phyloP scores from a whole-genome alignment of 2,797 vertebrate species.

The Triplophysa yarkandensis region DNA sequence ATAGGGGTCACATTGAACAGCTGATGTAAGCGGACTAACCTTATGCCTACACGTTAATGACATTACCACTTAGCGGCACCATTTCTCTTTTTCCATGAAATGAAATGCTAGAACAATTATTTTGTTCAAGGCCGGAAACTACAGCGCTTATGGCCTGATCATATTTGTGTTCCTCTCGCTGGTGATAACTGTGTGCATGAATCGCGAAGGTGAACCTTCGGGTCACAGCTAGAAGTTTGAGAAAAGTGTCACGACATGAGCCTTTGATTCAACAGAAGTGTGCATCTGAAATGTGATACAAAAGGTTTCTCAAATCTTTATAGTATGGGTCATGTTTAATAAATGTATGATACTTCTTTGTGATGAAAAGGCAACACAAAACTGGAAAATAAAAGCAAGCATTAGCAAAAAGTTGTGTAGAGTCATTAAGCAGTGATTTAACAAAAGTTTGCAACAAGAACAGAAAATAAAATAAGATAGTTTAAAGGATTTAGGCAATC shows the following conservation, averaged over 20 bases:
- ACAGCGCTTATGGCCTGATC: constrained; percentile 42
- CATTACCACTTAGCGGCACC: constrained; percentile 40
- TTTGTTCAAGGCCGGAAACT: constrained; percentile 38
- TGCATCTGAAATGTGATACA: constrained; percentile 11
- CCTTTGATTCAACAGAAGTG: neutral
- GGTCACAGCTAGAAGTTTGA: neutral
- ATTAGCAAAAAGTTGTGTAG: neutral
- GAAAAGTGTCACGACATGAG: neutral
- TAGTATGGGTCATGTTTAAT: neutral
- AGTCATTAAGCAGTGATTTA: too few relatives aligned
- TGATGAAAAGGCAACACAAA: neutral
- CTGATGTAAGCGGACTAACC: constrained; percentile 71
- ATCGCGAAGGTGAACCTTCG: constrained; percentile 19
- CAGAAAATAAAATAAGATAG: too few relatives aligned
- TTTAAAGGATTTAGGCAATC: too few relatives aligned
- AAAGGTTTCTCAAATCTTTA: neutral
- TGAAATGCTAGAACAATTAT: constrained; percentile 64
- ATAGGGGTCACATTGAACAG: constrained; percentile 80
- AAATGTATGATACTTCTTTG: neutral
- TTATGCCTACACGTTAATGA: constrained; percentile 68
- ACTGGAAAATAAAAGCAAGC: neutral
- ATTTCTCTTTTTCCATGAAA: constrained; percentile 50
- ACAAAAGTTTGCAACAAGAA: too few relatives aligned
- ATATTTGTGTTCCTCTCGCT: constrained; percentile 43
- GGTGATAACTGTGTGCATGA: neutral